Evolutionary conservation across 1,140 invertebrate genomes (phyloP), one percentile per base, ranked within the genome.

Genomic region (Parasteatoda tepidariorum): DNA sequence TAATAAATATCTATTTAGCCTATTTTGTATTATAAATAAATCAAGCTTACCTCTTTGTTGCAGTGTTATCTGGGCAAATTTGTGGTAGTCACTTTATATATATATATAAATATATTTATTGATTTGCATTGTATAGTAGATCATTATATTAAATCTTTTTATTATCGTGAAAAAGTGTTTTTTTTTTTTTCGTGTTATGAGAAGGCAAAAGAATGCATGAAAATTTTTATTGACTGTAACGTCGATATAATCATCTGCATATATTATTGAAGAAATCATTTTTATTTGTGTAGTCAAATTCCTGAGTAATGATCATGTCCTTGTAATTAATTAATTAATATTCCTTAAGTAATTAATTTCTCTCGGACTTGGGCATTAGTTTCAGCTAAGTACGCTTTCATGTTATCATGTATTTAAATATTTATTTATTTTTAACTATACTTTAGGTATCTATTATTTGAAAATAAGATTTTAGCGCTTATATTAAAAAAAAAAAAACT

Each of bases 361-460:
- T 9, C 18, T 26, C n/a, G 64, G 76, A 68, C 64, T 68, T 26
- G 62, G 38, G 18, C 57, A 28, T 48, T n/a, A n/a, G n/a, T 61
- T 24, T 15, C 59, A 76, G 59, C 28, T 57, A 54, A 67, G 26
- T 55, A 55, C 31, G 62, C 78, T 61, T 61, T 82, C 78, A 83
- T 57, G 22, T 83, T 71, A 62, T 83, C 81, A 83, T 83, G 81
- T 83, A 83, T 83, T 83, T 83, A 83, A 83, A 83, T 83, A 83
- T 73, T 74, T 83, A 82, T 83, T 83, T 83, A 83, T 83, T 83
- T 82, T 73, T 62, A 73, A 73, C 70, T 82, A 70, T 71, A 41
- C 34, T 74, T 74, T 73, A 74, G 81, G 81, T 83, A 83, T 74
- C 81, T 83, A 82, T 66, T 61, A 57, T n/a, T n/a, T n/a, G n/a